Base-by-base conservation (phyloP, 1,140 invertebrate genomes). In the Zaprionus tsacasi region DNA sequence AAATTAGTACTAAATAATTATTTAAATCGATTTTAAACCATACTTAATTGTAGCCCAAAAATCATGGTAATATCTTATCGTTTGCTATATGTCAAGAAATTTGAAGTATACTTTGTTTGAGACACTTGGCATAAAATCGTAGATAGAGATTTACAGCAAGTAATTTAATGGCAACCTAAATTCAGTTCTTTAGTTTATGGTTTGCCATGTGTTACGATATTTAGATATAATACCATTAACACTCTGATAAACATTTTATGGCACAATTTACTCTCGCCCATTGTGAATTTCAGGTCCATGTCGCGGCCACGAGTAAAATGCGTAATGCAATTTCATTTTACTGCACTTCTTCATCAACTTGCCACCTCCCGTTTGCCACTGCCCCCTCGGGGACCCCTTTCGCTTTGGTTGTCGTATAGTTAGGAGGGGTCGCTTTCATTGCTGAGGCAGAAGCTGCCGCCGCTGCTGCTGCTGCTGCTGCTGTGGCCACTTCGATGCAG, bases 251-350 rank as follows among this genome's bases (percentile, higher is more conserved):
- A 43, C 65, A 67, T 76, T 80, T 80, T 63, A 56, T 59, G 66
- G 52, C 67, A 78, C 79, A 82, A 82, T 82, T 82, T 78, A 57
- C 74, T 82, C 66, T 81, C 75, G 72, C 10, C 15, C 66, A 82
- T 78, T 50, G 70, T 70, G 65, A 73, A 57, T 64, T 67, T 72
- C 52, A 59, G 69, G 66, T 60, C 68, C 71, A 38, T 30, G 40
- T 54, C 50, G 52, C 35, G 25, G 12, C 52, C n/a, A 55, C 7
- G 27, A 35, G 12, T 68, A 69, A 82, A 82, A 74, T 82, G 71
- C 78, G 80, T 82, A 82, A 66, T 82, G 76, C 76, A 82, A 82
- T 82, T 79, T 64, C 70, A 79, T 82, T 82, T 82, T 76, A 79
- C 76, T 70, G 52, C 70, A 71, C 70, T 82, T 82, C 79, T 76